Base-by-base conservation (phyloP, 2,113 vertebrate species). In the Monopterus albus region DNA sequence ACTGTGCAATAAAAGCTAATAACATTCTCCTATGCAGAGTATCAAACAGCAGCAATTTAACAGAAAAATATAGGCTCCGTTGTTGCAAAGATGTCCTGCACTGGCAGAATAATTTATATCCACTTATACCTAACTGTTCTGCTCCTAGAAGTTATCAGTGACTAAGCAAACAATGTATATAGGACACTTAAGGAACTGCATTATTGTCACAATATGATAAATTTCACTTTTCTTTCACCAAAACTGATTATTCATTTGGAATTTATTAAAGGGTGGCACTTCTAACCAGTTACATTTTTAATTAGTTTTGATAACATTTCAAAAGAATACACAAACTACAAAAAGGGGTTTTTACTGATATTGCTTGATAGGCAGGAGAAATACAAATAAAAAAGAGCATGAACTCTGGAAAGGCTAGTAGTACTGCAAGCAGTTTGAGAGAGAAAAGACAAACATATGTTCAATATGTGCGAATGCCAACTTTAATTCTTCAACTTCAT, bases 1-100 rank as follows among this genome's bases (percentile, higher is more conserved):
- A 87, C 91, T 79, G 63, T 85, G 56, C 70, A 57, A 57, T 61
- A 47, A 82, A 81, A 77, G 58, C 31, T 62, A 75, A 65, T 61
- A 50, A 72, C 57, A 60, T 69, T 33, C 14, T 71, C 45, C 61
- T 46, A 43, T 25, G 29, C 36, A 26, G 20, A 59, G 31, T 26
- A 69, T 47, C 43, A 66, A 35, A 50, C 38, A 28, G 28, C n/a
- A 64, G 20, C 26, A 14, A 0, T 60, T 46, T 62, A 0, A 49
- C 31, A 50, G 11, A 52, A 46, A 53, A 39, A 42, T 6, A 42
- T 20, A 7, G 45, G 2, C 15, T 1, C 6, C 17, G 31, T 42
- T 4, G 46, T 33, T 39, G 26, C 15, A 42, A 11, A 33, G 7
- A 81, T 39, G 21, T 61, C 7, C 55, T 13, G 33, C 31, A 60